phyloP scores from a whole-genome alignment of 2,113 vertebrate genomes.

The Empidonax traillii region DNA sequence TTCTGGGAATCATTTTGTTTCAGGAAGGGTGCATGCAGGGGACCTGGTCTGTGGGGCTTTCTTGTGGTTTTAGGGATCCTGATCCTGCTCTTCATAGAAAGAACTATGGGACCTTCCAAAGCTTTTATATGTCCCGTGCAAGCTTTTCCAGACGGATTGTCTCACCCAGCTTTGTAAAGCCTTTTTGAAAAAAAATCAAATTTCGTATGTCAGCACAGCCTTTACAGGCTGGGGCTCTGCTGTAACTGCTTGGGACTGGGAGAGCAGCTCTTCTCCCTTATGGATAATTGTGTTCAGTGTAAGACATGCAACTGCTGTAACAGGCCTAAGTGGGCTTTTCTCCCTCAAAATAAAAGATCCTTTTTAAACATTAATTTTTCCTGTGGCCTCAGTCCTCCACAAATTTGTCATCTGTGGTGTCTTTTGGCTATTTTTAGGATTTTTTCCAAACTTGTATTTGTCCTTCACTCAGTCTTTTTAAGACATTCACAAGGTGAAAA shows the following conservation, averaged over 20 bases:
- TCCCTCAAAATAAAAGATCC: background rate
- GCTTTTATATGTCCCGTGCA: background rate
- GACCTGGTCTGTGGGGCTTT: background rate
- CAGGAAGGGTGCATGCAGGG: background rate
- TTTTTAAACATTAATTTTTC: background rate
- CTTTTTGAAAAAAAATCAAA: background rate
- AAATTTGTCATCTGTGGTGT: background rate
- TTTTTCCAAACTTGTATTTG: background rate
- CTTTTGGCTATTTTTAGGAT: background rate
- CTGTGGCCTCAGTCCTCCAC: background rate
- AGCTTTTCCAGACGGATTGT: background rate
- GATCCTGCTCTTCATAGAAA: background rate
- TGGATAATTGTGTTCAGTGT: background rate
- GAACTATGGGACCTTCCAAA: background rate
- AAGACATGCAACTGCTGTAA: background rate
- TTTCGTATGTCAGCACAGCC: background rate
- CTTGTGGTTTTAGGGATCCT: background rate
- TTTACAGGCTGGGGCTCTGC: background rate
- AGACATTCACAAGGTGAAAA: background rate
- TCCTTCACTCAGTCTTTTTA: background rate
- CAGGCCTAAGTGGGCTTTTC: background rate
- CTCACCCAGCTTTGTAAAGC: fast-evolving
- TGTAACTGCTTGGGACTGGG: too few species aligned
- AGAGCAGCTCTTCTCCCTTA: background rate
- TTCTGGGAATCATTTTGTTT: background rate